Base-by-base conservation (phyloP, 2,888 invertebrate species). In the Leptinotarsa haldemani region DNA sequence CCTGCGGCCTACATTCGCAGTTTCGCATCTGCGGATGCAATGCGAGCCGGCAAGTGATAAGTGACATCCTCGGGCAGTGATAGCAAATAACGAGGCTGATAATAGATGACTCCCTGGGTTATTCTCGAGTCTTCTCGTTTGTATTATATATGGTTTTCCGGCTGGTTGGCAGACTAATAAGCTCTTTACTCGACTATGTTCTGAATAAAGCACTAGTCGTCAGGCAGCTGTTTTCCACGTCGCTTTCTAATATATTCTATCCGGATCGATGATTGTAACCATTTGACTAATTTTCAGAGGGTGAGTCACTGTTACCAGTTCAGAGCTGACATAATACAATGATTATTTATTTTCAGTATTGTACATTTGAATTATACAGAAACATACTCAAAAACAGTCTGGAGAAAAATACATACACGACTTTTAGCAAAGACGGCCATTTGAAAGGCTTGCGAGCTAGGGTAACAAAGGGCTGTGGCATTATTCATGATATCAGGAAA, bases 11-110 rank as follows among this genome's bases (percentile, higher is more conserved):
- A 56, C 40, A 58, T 46, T 18, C 46, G 58, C 68, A 18, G 56
- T 68, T 56, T 56, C 30, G 52, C 68, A 22, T 46, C 46, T 25
- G 56, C 47, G 68, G 56, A 68, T 56, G 56, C 68, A 61, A 56
- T 68, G 47, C 58, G 46, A 68, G 18, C 46, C 56, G 25, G 22
- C 74, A 69, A 73, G 74, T 74, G 76, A 78, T 78, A 78, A 76
- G 74, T 73, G 78, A 76, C 76, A 69, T 78, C 68, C 76, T 76
- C 74, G 76, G 74, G 73, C 76, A 74, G 70, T 74, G 76, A 78
- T 75, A 77, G 75, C 77, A 74, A 75, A 75, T 77, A 75, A 77
- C 77, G 75, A 77, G 75, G 71, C 68, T 61, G 74, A 69, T 77
- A 77, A 77, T 75, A 74, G 74, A 77, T 77, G 77, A 50, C 74